These are phyloP conservation scores for Nerophis lumbriciformis DNA, from an alignment of 2,113 vertebrate genomes.

Conservation along the genomic window DNA sequence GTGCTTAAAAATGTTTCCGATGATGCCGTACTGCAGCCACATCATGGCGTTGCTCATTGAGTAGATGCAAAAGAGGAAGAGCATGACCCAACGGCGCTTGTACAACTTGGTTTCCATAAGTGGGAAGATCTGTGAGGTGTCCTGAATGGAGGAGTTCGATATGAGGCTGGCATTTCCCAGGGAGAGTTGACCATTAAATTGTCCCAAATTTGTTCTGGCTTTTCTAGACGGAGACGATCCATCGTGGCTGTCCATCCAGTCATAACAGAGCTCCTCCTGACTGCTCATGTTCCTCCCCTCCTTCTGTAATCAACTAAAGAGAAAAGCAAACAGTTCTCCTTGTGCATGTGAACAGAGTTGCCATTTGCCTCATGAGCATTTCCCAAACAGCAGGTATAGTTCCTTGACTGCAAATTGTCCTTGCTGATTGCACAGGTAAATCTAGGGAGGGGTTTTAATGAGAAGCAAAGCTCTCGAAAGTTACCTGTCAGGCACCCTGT, in stretches of 20 bases:
- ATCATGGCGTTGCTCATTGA: conserved; percentile 86
- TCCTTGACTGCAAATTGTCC: neutral
- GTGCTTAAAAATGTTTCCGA: conserved; percentile 75
- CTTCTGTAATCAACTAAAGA: conserved; percentile 19
- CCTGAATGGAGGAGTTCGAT: conserved; percentile 12
- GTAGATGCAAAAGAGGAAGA: conserved; percentile 78
- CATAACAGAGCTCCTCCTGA: conserved; percentile 5
- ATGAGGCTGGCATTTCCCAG: conserved; percentile 7
- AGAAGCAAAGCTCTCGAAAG: neutral
- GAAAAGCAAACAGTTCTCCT: conserved; percentile 35
- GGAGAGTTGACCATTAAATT: neutral
- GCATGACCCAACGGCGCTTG: conserved; percentile 77
- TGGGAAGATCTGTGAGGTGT: conserved; percentile 3
- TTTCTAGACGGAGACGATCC: neutral
- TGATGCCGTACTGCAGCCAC: conserved; percentile 86
- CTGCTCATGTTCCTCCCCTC: conserved; percentile 26
- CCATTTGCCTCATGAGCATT: conserved; percentile 16
- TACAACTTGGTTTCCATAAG: conserved; percentile 70
- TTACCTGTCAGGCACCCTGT: conserved; percentile 3
- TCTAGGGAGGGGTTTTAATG: neutral
- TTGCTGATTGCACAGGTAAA: conserved; percentile 6
- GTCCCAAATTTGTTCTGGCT: conserved; percentile 8
- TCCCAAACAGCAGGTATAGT: conserved; percentile 15
- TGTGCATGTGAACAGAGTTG: neutral
- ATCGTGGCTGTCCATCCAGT: conserved; percentile 12